Percentiles rank a stretch among this genome's conserved stretches.
Conservation (phyloP, 2,888 invertebrate genomes). For the Trachelus tabidus region DNA sequence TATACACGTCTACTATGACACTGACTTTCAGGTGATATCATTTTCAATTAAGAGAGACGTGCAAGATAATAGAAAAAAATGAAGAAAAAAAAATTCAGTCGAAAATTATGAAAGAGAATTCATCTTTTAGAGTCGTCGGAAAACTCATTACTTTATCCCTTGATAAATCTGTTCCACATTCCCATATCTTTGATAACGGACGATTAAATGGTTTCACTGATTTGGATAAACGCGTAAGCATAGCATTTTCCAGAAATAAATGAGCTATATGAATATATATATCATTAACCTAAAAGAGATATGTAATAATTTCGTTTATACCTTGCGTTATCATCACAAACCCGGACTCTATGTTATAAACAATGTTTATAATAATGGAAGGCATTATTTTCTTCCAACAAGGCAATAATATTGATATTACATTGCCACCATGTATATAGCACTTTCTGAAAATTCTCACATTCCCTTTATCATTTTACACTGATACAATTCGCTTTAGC, state of each 20-base stretch:
- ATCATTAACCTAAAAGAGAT: not conserved
- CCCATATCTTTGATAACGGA: no score
- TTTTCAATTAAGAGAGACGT: no score
- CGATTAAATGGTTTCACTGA: no score
- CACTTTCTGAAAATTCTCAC: not conserved
- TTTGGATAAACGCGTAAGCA: not conserved
- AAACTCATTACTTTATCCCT: no score
- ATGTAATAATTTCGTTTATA: not conserved
- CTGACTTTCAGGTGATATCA: no score
- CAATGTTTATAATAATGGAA: not conserved
- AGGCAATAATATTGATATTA: not conserved
- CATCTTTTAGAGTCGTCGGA: no score
- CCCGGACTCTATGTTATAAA: no score
- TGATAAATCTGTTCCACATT: no score
- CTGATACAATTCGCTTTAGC: not conserved
- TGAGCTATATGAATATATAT: not conserved
- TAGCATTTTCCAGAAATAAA: not conserved
- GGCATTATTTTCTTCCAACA: not conserved
- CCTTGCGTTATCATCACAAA: not conserved
- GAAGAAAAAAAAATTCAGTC: no score
- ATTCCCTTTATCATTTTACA: not conserved
- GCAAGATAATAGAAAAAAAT: no score
- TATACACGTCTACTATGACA: no score
- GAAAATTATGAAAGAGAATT: no score
- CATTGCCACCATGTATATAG: not conserved